A percentile compares a stretch with the other conserved stretches of the same genome.
phyloP scores from a whole-genome alignment of 1,140 invertebrate genomes.

The Bombus ignitus region DNA sequence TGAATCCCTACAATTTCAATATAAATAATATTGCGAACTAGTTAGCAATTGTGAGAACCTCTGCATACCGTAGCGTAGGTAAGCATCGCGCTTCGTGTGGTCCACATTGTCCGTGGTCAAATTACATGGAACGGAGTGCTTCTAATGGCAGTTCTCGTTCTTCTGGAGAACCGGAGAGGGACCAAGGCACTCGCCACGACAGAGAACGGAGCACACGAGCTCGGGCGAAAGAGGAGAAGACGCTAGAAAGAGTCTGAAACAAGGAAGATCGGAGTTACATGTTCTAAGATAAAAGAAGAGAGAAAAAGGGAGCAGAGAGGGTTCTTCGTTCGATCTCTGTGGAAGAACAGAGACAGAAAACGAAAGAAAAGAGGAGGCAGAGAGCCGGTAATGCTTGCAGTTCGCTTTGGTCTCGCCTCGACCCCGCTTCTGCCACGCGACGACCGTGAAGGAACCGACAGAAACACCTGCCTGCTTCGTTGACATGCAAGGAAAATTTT shows the following conservation, averaged over 20 bases:
- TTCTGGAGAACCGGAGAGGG: conserved; percentile 57
- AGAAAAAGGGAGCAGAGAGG: conserved; percentile 17
- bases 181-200: conserved; percentile 43
- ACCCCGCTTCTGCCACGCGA: conserved; percentile 72
- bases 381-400: conserved; percentile 62
- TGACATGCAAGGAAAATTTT: conserved; percentile 75
- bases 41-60: conserved; percentile 65
- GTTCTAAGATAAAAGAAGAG: conserved; percentile 10
- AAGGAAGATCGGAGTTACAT: conserved; percentile 5
- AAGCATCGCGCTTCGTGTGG: conserved; percentile 77
- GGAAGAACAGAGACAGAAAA: conserved; percentile 4
- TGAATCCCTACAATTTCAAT: neutral
- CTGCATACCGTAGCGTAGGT: conserved; percentile 58
- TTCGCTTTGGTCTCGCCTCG: conserved; percentile 67
- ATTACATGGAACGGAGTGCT: conserved; percentile 79
- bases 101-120: conserved; percentile 79
- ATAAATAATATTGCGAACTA: no score
- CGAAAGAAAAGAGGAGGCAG: conserved; percentile 32
- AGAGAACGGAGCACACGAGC: conserved; percentile 30
- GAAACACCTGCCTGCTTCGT: conserved; percentile 76
- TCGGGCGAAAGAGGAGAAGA: conserved; percentile 7
- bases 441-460: conserved; percentile 70
- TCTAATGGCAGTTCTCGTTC: conserved; percentile 78
- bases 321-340: conserved; percentile 40
- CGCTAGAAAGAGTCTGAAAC: conserved; percentile 5